Evolutionary conservation across 2,797 vertebrate genomes (phyloP).

Genomic region (Limosa lapponica): DNA sequence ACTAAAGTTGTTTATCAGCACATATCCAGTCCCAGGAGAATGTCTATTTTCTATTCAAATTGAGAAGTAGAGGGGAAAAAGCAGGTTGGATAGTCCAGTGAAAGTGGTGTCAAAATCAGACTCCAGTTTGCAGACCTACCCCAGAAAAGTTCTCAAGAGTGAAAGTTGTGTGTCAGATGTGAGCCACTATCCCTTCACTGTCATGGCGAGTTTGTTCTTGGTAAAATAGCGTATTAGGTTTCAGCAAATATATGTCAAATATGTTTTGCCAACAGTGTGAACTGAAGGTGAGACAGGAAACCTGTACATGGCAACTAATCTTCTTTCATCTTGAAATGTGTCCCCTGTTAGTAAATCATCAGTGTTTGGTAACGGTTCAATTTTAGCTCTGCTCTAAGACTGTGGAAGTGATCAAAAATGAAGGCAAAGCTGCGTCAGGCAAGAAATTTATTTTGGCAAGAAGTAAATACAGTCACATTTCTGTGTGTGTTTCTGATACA

Average conservation of each 20-base stretch:
- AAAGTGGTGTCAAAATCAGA: background rate
- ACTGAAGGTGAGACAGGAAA: background rate
- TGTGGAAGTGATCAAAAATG: background rate
- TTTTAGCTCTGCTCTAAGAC: background rate
- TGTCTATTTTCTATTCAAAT: constrained; percentile 27
- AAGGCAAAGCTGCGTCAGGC: background rate
- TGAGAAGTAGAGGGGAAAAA: background rate
- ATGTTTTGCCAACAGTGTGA: background rate
- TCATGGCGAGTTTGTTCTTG: background rate
- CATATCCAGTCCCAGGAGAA: background rate
- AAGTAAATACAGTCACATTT: background rate
- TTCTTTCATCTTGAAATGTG: background rate
- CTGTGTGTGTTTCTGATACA: background rate
- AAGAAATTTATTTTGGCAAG: background rate
- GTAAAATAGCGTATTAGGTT: background rate
- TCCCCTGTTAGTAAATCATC: background rate
- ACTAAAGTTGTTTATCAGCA: constrained; percentile 54
- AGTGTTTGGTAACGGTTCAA: background rate
- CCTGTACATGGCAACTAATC: background rate
- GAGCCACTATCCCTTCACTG: background rate
- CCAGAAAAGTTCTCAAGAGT: background rate
- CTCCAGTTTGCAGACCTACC: background rate
- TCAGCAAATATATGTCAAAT: background rate
- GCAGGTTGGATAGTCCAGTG: background rate
- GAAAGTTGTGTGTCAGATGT: background rate